Evolutionary conservation across 2,888 invertebrate species (phyloP).

Genomic region (Apantesis nais): DNA sequence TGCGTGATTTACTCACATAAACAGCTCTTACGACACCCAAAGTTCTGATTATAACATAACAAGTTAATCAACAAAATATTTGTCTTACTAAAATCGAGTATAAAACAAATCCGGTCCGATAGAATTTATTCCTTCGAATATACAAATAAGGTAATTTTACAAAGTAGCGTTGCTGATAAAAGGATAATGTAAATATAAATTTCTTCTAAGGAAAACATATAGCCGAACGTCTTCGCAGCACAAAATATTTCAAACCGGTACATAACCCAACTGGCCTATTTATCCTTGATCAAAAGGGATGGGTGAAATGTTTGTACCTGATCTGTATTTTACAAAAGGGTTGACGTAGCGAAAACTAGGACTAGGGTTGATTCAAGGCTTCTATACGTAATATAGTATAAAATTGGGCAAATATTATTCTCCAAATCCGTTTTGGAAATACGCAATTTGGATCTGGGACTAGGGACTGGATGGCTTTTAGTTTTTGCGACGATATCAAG

Average conservation of each 20-base stretch:
- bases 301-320: slow-evolving; percentile 31
- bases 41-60: too few species aligned
- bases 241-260: slow-evolving; percentile 29
- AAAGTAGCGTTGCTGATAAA: slow-evolving; percentile 10
- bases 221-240: slow-evolving; percentile 17
- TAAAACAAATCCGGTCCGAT: not conserved
- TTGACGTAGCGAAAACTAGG: slow-evolving; percentile 11
- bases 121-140: slow-evolving; percentile 3
- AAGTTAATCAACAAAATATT: too few species aligned
- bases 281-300: slow-evolving; percentile 30
- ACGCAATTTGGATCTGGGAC: not conserved
- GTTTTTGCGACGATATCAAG: not conserved
- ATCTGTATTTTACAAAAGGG: slow-evolving; percentile 23
- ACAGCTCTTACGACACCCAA: too few species aligned
- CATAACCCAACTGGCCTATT: slow-evolving; percentile 21
- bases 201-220: slow-evolving; percentile 21
- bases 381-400: slow-evolving; percentile 11
- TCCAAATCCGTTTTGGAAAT: not conserved
- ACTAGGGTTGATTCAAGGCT: slow-evolving; percentile 13
- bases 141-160: not conserved
- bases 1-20: too few species aligned
- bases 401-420: slow-evolving; percentile 6
- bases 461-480: not conserved
- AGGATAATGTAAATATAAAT: slow-evolving; percentile 22
- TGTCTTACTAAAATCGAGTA: too few species aligned